Evolutionary conservation across 1,140 invertebrate species (phyloP).

Genomic region (Ganaspis sp.): DNA sequence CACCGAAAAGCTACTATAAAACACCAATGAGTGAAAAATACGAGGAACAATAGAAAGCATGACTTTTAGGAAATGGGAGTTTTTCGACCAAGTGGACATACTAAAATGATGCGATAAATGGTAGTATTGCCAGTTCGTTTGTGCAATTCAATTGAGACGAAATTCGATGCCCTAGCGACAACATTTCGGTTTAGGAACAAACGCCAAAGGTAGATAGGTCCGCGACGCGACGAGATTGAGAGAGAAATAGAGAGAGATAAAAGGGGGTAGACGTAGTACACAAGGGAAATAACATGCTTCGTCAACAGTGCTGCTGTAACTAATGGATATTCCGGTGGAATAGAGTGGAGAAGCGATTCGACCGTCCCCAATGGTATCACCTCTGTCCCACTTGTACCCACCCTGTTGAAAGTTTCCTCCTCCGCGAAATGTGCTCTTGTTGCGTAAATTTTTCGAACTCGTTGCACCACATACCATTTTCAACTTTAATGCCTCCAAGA

Average conservation of each 20-base stretch:
- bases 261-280: conserved; percentile 64
- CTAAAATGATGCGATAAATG: no score
- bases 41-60: no score
- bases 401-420: neutral
- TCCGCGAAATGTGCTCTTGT: conserved; percentile 1
- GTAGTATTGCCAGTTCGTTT: conserved; percentile 17
- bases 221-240: conserved; percentile 44
- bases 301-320: conserved; percentile 76
- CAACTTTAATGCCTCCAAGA: neutral
- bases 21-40: no score
- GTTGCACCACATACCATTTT: neutral
- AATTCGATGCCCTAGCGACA: conserved; percentile 41
- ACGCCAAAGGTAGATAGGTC: conserved; percentile 39
- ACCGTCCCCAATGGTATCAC: conserved; percentile 60
- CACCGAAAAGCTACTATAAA: no score
- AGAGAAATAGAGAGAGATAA: conserved; percentile 48
- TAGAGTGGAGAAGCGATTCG: conserved; percentile 68
- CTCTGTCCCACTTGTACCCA: conserved; percentile 36
- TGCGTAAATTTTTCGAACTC: neutral
- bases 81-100: no score
- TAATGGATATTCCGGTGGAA: conserved; percentile 74
- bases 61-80: no score
- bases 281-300: conserved; percentile 77
- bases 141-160: conserved; percentile 45
- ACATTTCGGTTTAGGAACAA: conserved; percentile 48